These are phyloP conservation scores for Xestia xanthographa DNA, from an alignment of 2,888 invertebrate species.

Conservation along the genomic window DNA sequence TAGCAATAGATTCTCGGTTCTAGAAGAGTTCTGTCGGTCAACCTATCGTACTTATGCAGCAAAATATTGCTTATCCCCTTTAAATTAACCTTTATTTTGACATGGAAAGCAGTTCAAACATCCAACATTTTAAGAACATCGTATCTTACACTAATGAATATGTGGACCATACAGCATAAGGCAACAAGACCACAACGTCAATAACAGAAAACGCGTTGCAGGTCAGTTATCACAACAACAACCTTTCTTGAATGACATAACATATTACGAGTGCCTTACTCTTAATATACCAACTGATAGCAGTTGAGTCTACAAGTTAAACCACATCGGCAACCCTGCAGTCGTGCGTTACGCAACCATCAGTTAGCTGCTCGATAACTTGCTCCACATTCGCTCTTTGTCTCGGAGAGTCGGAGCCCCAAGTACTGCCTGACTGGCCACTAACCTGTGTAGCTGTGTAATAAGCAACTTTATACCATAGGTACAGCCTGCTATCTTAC, in stretches of 20 bases:
- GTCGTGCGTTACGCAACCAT: constrained; percentile 82
- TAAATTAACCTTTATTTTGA: neutral
- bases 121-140: neutral
- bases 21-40: neutral
- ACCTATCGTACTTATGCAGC: neutral
- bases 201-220: neutral
- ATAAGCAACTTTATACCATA: constrained; percentile 51
- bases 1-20: neutral
- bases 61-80: neutral
- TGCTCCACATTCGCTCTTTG: constrained; percentile 88
- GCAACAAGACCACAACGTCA: neutral
- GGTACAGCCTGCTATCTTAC: constrained; percentile 18
- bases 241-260: constrained; percentile 54
- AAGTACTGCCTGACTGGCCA: constrained; percentile 65
- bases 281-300: constrained; percentile 41
- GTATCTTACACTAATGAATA: neutral
- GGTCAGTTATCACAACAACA: constrained; percentile 9
- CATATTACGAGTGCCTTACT: constrained; percentile 40
- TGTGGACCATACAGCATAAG: neutral
- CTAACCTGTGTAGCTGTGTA: constrained; percentile 63
- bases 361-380: constrained; percentile 82
- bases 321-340: constrained; percentile 76
- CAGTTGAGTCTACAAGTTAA: constrained; percentile 44
- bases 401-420: constrained; percentile 72
- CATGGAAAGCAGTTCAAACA: neutral